phyloP scores from a whole-genome alignment of 2,888 invertebrate species.

The Drosophila macrothrix region DNA sequence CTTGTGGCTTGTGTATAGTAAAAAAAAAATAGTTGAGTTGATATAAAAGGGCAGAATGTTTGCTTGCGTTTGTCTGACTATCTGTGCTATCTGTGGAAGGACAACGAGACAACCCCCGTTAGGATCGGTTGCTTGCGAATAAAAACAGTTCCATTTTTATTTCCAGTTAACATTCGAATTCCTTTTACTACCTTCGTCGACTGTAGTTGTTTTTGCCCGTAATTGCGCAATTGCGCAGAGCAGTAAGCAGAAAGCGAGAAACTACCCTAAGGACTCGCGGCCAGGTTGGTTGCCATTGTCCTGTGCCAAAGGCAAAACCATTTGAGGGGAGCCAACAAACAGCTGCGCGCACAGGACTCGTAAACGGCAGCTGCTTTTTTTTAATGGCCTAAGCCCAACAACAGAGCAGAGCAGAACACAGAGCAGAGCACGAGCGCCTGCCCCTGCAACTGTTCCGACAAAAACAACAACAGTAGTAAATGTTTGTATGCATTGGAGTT shows the following conservation, averaged over 20 bases:
- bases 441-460: conserved; percentile 18
- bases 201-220: conserved; percentile 37
- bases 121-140: conserved; percentile 51
- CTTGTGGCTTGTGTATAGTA: conserved; percentile 17
- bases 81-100: conserved; percentile 6
- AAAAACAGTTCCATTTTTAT: conserved; percentile 48
- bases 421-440: conserved; percentile 30
- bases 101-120: conserved; percentile 54
- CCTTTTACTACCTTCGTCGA: neutral
- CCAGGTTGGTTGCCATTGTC: conserved; percentile 57
- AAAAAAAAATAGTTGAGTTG: conserved; percentile 13
- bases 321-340: conserved; percentile 49
- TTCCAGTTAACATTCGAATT: conserved; percentile 25
- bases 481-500: conserved; percentile 12
- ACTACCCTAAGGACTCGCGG: conserved; percentile 36
- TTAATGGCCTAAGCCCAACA: conserved; percentile 45
- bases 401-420: neutral
- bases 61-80: conserved; percentile 43
- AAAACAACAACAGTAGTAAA: conserved; percentile 4
- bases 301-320: conserved; percentile 60
- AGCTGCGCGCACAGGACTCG: conserved; percentile 72
- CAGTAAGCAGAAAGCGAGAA: conserved; percentile 30
- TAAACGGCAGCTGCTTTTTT: conserved; percentile 67
- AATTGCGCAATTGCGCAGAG: conserved; percentile 75
- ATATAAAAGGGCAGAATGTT: conserved; percentile 31